These are phyloP conservation scores for Bombus difficillimus DNA, from an alignment of 1,140 invertebrate species.

Conservation along the genomic window DNA sequence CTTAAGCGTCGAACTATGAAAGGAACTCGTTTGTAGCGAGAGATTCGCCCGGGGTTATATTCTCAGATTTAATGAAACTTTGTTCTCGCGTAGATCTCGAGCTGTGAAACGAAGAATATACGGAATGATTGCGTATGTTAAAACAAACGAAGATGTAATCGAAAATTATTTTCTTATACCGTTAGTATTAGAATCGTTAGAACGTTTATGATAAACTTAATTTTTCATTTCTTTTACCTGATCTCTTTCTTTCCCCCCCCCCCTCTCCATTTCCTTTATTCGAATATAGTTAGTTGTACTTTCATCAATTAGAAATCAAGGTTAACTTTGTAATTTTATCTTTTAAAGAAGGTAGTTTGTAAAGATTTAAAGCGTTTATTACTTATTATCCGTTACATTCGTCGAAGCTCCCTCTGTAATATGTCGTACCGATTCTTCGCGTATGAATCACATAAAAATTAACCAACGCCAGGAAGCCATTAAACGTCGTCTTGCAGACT, in stretches of 20 bases:
- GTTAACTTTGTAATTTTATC: too few species aligned
- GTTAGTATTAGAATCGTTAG: too few species aligned
- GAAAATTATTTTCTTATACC: too few species aligned
- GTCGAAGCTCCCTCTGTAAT: too few species aligned
- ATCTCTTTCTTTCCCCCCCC: too few species aligned
- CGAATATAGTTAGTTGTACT: too few species aligned
- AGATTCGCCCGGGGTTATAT: not conserved
- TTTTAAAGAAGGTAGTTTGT: too few species aligned
- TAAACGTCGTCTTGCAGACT: not conserved
- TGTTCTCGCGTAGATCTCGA: not conserved
- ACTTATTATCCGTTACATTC: not conserved
- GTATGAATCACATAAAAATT: not conserved
- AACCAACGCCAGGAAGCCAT: not conserved
- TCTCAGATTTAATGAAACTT: not conserved
- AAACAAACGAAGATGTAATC: not conserved
- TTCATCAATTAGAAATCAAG: too few species aligned
- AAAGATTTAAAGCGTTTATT: too few species aligned
- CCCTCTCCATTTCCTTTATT: too few species aligned
- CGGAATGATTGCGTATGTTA: not conserved
- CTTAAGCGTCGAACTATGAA: not conserved
- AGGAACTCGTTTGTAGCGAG: not conserved
- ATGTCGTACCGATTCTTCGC: not conserved
- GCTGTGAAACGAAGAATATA: not conserved
- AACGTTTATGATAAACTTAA: too few species aligned
- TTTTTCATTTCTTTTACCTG: too few species aligned